Percentiles rank a stretch among this genome's conserved stretches.
phyloP scores from a whole-genome alignment of 2,888 invertebrate species.

The Congeria kusceri region DNA sequence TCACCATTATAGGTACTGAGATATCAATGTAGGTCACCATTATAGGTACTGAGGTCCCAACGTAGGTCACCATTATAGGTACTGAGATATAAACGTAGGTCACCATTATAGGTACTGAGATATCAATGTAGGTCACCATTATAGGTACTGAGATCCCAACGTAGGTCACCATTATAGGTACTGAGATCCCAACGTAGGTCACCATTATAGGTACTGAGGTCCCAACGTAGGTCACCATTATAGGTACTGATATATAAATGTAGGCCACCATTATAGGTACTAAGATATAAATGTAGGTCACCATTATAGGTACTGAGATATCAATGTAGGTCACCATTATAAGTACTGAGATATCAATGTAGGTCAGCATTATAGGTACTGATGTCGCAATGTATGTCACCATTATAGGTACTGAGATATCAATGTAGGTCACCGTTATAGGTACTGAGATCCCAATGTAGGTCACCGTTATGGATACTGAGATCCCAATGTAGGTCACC shows the following conservation, averaged over 20 bases:
- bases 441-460: conserved; percentile 57
- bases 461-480: conserved; percentile 77
- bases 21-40: conserved; percentile 63
- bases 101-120: conserved; percentile 75
- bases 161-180: conserved; percentile 79
- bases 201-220: conserved; percentile 75
- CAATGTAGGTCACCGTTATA: conserved; percentile 70
- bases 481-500: conserved; percentile 41
- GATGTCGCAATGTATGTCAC: conserved; percentile 41
- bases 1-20: conserved; percentile 76
- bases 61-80: conserved; percentile 79
- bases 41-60: conserved; percentile 65
- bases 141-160: conserved; percentile 65
- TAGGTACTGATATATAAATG: conserved; percentile 63
- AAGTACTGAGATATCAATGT: conserved; percentile 58
- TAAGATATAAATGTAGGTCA: conserved; percentile 12
- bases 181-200: too few relatives aligned
- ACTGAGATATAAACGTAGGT: too few relatives aligned
- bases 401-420: conserved; percentile 71
- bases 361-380: conserved; percentile 79
- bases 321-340: conserved; percentile 69
- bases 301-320: conserved; percentile 74
- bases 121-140: conserved; percentile 63
- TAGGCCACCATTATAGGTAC: conserved; percentile 79
- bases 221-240: conserved; percentile 65